Base-by-base conservation (phyloP, 2,797 vertebrate species). In the Tachyglossus aculeatus region DNA sequence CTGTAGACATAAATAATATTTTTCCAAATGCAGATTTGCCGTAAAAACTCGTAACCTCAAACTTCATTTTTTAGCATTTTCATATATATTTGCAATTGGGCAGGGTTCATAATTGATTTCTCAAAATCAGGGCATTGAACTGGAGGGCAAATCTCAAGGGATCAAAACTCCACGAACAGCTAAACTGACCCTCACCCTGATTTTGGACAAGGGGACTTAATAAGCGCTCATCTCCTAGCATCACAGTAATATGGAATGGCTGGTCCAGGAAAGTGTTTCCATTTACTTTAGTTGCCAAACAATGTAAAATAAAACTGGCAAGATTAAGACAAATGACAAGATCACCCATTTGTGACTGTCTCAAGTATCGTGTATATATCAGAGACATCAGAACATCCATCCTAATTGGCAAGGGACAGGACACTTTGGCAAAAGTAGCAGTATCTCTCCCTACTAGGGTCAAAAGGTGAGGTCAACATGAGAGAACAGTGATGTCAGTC, bases 391-490 rank as follows among this genome's bases (percentile, higher is more conserved):
- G 62, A 74, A 67, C 69, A 85, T 83, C 65, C 64, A 84, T 87
- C 75, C 81, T 90, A 81, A 88, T 59, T 74, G 84, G 60, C 6
- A 2, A 32, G 19, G 64, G 81, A 84, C 75, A 83, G 71, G 71
- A 71, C 62, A 77, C 38, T 74, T 83, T 8, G 45, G 67, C 58
- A 77, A 86, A 45, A 47, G 68, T 41, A 70, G 48, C 37, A 52
- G 59, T 45, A 87, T 92, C 84, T 86, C 86, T 88, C 77, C 70
- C 74, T 68, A 53, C 22, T 24, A 33, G 61, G 87, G 88, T 88
- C 88, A 90, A 65, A 80, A 57, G 72, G 70, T 71, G 75, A 82
- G 77, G 80, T 82, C 86, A 88, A 73, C 72, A 84, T 69, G 73
- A 92, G 51, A 85, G 77, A 74, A 86, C 66, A 41, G 73, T 65